A percentile compares a stretch with the other conserved stretches of the same genome.
phyloP scores from a whole-genome alignment of 2,797 vertebrate species.

The Zonotrichia albicollis region DNA sequence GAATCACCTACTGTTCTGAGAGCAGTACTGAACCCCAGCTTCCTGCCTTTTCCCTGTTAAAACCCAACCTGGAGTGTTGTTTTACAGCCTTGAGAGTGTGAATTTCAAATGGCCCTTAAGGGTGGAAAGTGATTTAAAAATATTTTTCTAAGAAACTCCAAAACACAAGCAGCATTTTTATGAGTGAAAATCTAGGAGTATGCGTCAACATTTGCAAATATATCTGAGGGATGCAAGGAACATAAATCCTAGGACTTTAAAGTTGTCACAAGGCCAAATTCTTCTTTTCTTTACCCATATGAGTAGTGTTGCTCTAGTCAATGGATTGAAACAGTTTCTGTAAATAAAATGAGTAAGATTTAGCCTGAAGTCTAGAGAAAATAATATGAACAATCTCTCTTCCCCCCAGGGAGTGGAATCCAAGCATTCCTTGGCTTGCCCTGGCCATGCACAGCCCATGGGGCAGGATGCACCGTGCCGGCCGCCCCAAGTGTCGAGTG shows the following conservation, averaged over 20 bases:
- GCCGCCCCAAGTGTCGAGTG: rapidly evolving
- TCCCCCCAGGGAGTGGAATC: background rate
- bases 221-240: constrained; percentile 42
- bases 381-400: constrained; percentile 20
- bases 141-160: constrained; percentile 58
- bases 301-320: constrained; percentile 17
- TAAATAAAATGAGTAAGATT: constrained; percentile 45
- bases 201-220: constrained; percentile 51
- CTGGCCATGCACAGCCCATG: background rate
- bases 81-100: constrained; percentile 40
- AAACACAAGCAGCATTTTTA: constrained; percentile 65
- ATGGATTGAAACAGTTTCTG: constrained; percentile 5
- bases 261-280: constrained; percentile 51
- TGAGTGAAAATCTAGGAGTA: constrained; percentile 42
- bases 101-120: constrained; percentile 52
- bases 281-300: constrained; percentile 28
- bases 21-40: background rate
- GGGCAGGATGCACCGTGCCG: background rate
- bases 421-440: constrained; percentile 30
- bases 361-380: constrained; percentile 35
- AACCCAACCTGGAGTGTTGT: constrained; percentile 3
- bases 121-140: constrained; percentile 62
- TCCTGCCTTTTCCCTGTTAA: constrained; percentile 41
- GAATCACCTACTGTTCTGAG: constrained; percentile 38
- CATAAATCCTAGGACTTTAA: constrained; percentile 52